These are phyloP conservation scores for Apomyelois bistriatella DNA, from an alignment of 2,888 invertebrate species.

Conservation along the genomic window DNA sequence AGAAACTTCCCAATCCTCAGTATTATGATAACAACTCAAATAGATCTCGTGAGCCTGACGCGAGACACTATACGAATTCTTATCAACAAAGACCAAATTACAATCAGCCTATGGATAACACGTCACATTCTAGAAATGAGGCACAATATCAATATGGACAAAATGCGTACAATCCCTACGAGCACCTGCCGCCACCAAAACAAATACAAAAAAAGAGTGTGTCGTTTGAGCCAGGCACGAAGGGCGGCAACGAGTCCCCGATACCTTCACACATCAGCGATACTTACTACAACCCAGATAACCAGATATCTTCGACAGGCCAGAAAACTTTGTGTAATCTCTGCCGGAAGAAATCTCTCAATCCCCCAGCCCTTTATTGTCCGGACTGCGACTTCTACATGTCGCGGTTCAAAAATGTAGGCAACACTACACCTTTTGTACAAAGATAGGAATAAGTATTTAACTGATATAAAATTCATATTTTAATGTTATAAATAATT, in stretches of 20 bases:
- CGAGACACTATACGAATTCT: constrained; percentile 54
- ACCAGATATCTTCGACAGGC: constrained; percentile 39
- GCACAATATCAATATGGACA: constrained; percentile 54
- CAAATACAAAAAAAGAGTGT: constrained; percentile 84
- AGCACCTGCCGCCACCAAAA: constrained; percentile 81
- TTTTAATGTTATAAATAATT: constrained; percentile 3
- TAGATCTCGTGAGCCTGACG: constrained; percentile 46
- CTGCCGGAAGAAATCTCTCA: constrained; percentile 91
- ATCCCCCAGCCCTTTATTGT: constrained; percentile 90
- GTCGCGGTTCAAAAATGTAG: constrained; percentile 82
- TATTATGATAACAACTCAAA: constrained; percentile 47
- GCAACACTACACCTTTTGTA: constrained; percentile 18
- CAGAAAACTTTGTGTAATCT: constrained; percentile 88
- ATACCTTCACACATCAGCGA: constrained; percentile 57
- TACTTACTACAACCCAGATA: constrained; percentile 37
- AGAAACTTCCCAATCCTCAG: constrained; percentile 61
- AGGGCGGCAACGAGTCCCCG: constrained; percentile 81
- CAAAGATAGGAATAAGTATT: constrained; percentile 14
- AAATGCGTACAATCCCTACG: constrained; percentile 79
- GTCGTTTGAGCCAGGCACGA: constrained; percentile 86
- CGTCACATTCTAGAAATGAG: constrained; percentile 31
- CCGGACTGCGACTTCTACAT: constrained; percentile 96
- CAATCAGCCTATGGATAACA: constrained; percentile 49
- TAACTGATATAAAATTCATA: constrained; percentile 4
- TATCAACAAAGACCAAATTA: constrained; percentile 63